Percentiles rank a stretch among this genome's conserved stretches.
Conservation (phyloP, 1,140 invertebrate species). For the Drosophila eugracilis region DNA sequence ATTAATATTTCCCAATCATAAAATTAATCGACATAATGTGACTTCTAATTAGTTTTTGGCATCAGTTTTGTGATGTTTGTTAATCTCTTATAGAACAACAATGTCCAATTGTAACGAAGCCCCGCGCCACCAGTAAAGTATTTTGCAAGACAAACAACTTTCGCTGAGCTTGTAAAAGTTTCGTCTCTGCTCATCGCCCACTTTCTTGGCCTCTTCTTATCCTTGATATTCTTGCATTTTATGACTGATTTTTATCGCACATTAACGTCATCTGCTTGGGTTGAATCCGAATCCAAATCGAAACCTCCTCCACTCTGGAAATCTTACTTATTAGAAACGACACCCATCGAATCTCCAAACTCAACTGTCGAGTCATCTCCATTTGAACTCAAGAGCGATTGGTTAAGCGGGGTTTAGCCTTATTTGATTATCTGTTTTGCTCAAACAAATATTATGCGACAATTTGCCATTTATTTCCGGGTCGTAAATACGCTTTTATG, state of each 20-base stretch:
- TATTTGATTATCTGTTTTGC: conserved; percentile 35
- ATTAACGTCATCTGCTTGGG: conserved; percentile 44
- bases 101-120: neutral
- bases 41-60: neutral
- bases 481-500: conserved; percentile 55
- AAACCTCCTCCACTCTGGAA: neutral
- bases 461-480: conserved; percentile 57
- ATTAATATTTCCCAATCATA: too few species aligned
- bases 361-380: conserved; percentile 34
- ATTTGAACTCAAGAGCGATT: conserved; percentile 14
- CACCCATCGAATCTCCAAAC: conserved; percentile 12
- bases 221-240: conserved; percentile 11
- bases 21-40: neutral
- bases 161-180: conserved; percentile 32
- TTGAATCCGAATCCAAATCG: conserved; percentile 4
- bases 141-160: conserved; percentile 2
- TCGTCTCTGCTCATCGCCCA: neutral
- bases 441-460: conserved; percentile 54
- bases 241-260: conserved; percentile 32
- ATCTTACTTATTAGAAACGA: conserved; percentile 26
- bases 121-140: neutral
- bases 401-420: conserved; percentile 1
- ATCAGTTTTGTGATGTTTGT: neutral
- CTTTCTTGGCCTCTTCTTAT: conserved; percentile 1
- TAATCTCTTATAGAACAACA: too few species aligned